These are phyloP conservation scores for Allygus modestus DNA, from an alignment of 2,888 invertebrate genomes.

Conservation along the genomic window DNA sequence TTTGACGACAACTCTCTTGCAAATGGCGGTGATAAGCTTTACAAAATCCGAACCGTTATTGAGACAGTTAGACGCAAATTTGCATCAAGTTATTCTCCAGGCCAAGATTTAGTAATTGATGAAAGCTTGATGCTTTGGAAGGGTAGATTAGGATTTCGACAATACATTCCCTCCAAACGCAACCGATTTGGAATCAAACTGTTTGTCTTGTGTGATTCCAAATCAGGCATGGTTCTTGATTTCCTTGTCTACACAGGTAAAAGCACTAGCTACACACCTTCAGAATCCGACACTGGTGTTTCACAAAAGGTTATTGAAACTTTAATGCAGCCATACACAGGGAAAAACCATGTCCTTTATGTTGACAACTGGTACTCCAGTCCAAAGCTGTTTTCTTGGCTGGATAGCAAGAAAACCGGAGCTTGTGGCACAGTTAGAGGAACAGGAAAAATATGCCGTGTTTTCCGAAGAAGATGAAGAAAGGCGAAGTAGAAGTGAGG, in stretches of 20 bases:
- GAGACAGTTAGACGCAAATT: slow-evolving; percentile 48
- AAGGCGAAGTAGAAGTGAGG: neutral
- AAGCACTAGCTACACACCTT: slow-evolving; percentile 16
- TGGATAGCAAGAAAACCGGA: slow-evolving; percentile 32
- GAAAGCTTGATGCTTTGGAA: slow-evolving; percentile 57
- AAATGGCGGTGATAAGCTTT: slow-evolving; percentile 33
- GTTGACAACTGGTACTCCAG: slow-evolving; percentile 59
- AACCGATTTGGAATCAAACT: slow-evolving; percentile 57
- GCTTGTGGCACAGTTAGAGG: slow-evolving; percentile 60
- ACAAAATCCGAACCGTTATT: slow-evolving; percentile 55
- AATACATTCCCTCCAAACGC: slow-evolving; percentile 48
- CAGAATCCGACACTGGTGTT: neutral
- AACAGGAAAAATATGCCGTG: slow-evolving; percentile 46
- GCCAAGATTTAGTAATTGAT: slow-evolving; percentile 54
- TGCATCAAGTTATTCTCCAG: too few species aligned
- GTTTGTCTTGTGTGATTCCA: slow-evolving; percentile 54
- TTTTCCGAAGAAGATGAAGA: slow-evolving; percentile 50
- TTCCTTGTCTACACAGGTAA: slow-evolving; percentile 53
- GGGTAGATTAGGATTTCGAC: slow-evolving; percentile 58
- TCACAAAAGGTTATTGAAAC: slow-evolving; percentile 22
- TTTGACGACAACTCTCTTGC: slow-evolving; percentile 32
- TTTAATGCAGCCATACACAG: slow-evolving; percentile 49
- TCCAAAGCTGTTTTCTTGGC: slow-evolving; percentile 27
- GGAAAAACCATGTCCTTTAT: slow-evolving; percentile 54
- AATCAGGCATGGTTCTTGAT: slow-evolving; percentile 51